Evolutionary conservation across 1,140 invertebrate genomes (phyloP).

Genomic region (Potamilus streckersoni): DNA sequence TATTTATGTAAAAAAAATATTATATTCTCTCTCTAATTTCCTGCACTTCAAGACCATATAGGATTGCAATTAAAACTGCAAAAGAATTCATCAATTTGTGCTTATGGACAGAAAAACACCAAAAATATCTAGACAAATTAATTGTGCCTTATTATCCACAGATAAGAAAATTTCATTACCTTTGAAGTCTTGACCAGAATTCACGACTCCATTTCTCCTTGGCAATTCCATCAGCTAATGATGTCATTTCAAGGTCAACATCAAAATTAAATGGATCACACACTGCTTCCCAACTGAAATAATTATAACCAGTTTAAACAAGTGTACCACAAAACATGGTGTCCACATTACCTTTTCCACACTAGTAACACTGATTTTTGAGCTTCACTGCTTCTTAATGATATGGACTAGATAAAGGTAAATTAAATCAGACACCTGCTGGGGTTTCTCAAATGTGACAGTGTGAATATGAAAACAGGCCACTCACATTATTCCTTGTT

Average conservation of each 20-base stretch:
- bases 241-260: slow-evolving; percentile 67
- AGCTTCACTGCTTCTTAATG: too few species aligned
- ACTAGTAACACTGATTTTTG: too few species aligned
- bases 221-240: slow-evolving; percentile 72
- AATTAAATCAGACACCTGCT: too few species aligned
- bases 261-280: slow-evolving; percentile 68
- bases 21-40: neutral
- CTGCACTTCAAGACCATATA: neutral
- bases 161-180: slow-evolving; percentile 33
- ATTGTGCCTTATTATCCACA: neutral
- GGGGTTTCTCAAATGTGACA: too few species aligned
- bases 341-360: too few species aligned
- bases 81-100: neutral
- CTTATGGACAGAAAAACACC: neutral
- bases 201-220: slow-evolving; percentile 69
- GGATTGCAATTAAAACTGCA: too few species aligned
- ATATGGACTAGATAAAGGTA: too few species aligned
- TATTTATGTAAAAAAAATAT: neutral
- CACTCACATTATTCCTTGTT: too few species aligned
- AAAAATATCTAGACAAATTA: neutral
- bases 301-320: neutral
- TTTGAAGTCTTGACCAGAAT: slow-evolving; percentile 46
- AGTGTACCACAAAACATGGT: too few species aligned
- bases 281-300: slow-evolving; percentile 72
- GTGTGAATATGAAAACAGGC: too few species aligned